These are phyloP conservation scores for Koerneria pararmatus DNA, from an alignment of 2,888 invertebrate species.

Conservation along the genomic window DNA sequence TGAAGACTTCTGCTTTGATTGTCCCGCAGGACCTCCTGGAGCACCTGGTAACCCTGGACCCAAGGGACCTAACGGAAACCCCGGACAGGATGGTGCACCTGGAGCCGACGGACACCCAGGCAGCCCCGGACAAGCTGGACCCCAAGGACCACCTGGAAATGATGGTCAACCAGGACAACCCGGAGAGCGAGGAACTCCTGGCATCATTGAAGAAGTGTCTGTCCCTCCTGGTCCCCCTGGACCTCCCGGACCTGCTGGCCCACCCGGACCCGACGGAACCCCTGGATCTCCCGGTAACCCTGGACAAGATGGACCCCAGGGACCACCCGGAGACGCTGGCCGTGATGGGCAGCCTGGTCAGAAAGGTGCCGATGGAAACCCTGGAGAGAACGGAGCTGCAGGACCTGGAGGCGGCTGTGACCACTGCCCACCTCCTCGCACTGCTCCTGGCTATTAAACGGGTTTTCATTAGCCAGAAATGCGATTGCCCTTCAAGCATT, in stretches of 20 bases:
- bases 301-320: slow-evolving; percentile 39
- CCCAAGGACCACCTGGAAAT: slow-evolving; percentile 39
- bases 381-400: slow-evolving; percentile 40
- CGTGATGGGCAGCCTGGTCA: slow-evolving; percentile 38
- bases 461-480: too few relatives aligned
- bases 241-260: slow-evolving; percentile 39
- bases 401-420: slow-evolving; percentile 28
- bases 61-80: slow-evolving; percentile 47
- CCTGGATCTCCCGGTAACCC: slow-evolving; percentile 40
- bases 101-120: slow-evolving; percentile 35
- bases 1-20: slow-evolving; percentile 34
- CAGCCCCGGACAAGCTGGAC: slow-evolving; percentile 36
- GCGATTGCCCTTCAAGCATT: too few relatives aligned
- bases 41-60: slow-evolving; percentile 46
- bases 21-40: slow-evolving; percentile 47
- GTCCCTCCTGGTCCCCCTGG: slow-evolving; percentile 34
- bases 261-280: slow-evolving; percentile 44
- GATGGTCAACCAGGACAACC: slow-evolving; percentile 32
- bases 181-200: slow-evolving; percentile 24
- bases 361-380: slow-evolving; percentile 40
- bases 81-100: slow-evolving; percentile 37
- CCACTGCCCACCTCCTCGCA: slow-evolving; percentile 29
- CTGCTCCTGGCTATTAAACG: slow-evolving; percentile 28
- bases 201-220: slow-evolving; percentile 23
- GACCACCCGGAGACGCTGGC: slow-evolving; percentile 40